A percentile compares a stretch with the other conserved stretches of the same genome.
phyloP scores from a whole-genome alignment of 2,113 vertebrate genomes.

The Perccottus glenii region DNA sequence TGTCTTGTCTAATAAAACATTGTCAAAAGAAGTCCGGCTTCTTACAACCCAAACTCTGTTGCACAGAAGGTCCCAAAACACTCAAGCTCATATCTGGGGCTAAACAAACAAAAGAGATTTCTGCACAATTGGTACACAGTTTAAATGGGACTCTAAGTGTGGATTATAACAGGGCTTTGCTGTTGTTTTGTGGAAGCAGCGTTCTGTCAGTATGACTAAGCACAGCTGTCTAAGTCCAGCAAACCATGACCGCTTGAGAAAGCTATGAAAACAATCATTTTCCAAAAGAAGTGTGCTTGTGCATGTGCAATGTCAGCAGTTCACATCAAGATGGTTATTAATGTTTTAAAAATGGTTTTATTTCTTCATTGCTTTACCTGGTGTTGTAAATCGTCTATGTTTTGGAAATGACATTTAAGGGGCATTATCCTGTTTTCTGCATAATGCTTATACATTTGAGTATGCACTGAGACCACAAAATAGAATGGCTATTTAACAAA shows the following conservation, averaged over 20 bases:
- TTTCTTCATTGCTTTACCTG: conserved; percentile 4
- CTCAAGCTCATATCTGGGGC: conserved; percentile 55
- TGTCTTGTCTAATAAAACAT: conserved; percentile 24
- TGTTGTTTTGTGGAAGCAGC: conserved; percentile 41
- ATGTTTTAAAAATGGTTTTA: conserved; percentile 28
- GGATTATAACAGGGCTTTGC: conserved; percentile 47
- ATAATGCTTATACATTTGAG: too few species aligned
- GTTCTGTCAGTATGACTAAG: conserved; percentile 60
- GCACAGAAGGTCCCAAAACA: conserved; percentile 31
- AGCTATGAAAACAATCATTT: conserved; percentile 30
- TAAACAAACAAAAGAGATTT: conserved; percentile 49
- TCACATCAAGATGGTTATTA: conserved; percentile 35
- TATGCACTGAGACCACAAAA: too few species aligned
- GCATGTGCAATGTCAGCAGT: conserved; percentile 14
- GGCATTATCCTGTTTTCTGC: too few species aligned
- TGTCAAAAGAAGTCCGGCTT: conserved; percentile 22
- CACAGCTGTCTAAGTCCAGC: conserved; percentile 42
- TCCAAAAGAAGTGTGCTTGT: conserved; percentile 27
- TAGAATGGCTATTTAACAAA: too few species aligned
- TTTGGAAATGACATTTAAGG: too few species aligned
- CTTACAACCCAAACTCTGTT: conserved; percentile 10
- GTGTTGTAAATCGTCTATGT: neutral
- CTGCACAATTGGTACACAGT: conserved; percentile 29
- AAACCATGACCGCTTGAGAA: conserved; percentile 46
- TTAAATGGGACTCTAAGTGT: conserved; percentile 49